Evolutionary conservation across 2,888 invertebrate genomes (phyloP).

Genomic region (Diarsia dahlii): DNA sequence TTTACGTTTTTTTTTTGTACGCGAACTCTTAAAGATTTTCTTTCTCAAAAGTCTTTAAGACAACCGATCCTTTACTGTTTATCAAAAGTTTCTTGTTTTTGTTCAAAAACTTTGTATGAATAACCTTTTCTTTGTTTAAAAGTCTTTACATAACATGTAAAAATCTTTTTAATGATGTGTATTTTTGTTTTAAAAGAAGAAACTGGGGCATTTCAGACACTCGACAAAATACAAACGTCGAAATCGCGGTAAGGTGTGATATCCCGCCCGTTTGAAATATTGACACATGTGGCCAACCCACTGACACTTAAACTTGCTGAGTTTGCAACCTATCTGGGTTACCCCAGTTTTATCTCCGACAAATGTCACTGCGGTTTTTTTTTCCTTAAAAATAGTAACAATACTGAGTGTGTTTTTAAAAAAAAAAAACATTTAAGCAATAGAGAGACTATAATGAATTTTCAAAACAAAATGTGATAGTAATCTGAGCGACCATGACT

Average conservation of each 20-base stretch:
- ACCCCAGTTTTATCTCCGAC: neutral
- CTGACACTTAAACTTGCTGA: constrained; percentile 1
- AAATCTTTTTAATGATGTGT: neutral
- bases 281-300: neutral
- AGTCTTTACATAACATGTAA: neutral
- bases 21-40: neutral
- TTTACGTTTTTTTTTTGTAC: neutral
- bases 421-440: neutral
- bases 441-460: no score
- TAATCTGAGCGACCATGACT: no score
- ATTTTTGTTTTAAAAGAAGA: neutral
- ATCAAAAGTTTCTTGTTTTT: constrained; percentile 21
- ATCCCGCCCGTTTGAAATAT: constrained; percentile 1
- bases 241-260: neutral
- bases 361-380: neutral
- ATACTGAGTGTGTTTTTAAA: no score
- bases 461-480: no score
- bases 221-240: neutral
- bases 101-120: constrained; percentile 14
- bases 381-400: neutral
- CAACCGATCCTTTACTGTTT: constrained; percentile 23
- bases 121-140: constrained; percentile 4
- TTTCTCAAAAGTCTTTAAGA: constrained; percentile 19
- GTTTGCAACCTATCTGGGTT: neutral
- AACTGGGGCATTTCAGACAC: neutral